These are phyloP conservation scores for Phalloptychus januarius DNA, from an alignment of 2,797 vertebrate species.

Conservation along the genomic window DNA sequence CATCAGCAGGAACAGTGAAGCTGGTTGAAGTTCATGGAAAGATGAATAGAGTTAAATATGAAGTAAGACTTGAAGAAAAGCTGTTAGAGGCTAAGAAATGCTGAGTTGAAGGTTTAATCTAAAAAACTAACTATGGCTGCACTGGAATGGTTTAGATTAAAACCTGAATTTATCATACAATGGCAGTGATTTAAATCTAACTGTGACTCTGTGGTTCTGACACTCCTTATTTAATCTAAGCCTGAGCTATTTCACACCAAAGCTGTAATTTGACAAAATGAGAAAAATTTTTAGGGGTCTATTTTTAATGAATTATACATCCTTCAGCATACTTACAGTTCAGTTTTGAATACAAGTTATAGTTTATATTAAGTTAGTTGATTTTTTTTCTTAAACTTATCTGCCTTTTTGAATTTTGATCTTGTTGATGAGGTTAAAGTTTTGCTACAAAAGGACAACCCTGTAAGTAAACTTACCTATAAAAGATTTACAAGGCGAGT, in stretches of 20 bases:
- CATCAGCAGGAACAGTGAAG: not conserved
- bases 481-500: slow-evolving; percentile 1
- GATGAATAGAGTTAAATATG: not conserved
- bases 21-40: not conserved
- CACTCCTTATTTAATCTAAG: not conserved
- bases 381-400: not conserved
- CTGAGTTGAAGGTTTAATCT: not conserved
- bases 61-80: not conserved
- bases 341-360: not conserved
- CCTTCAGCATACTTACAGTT: not conserved
- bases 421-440: not conserved
- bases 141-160: not conserved
- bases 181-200: not conserved
- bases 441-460: not conserved
- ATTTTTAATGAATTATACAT: not conserved
- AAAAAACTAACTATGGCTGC: not conserved
- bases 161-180: not conserved
- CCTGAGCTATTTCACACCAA: not conserved
- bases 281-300: not conserved
- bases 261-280: not conserved
- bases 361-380: not conserved
- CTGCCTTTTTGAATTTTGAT: not conserved
- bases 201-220: not conserved
- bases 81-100: not conserved
- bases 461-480: not conserved